Evolutionary conservation across 2,888 invertebrate genomes (phyloP), one percentile per base, ranked within the genome.

Genomic region (Sphinx pinastri): DNA sequence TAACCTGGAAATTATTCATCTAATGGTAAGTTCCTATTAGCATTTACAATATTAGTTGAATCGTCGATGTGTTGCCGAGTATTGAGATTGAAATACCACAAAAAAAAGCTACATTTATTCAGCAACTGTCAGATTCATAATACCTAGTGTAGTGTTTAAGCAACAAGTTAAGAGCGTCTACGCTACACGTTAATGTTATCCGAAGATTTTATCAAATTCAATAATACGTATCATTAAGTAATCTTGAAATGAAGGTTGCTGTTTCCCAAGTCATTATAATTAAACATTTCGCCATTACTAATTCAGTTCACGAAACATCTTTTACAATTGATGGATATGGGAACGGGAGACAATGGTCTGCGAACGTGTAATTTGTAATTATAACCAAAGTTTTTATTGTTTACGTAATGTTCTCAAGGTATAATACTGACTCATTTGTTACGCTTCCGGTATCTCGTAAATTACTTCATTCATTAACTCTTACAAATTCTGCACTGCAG

Each of bases 321-420:
- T 63, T 19, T 12, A 63, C 63, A 63, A 49, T 63, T 63, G 63
- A 58, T 38, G 58, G 13, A 58, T 25, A 63, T 63, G 63, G 49
- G 63, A 63, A 63, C 16, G 19, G 16, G 3, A 63, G 13, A 63
- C 63, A 63, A 63, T 63, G 63, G 63, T 1, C 49, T 19, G 49
- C 47, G 49, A 47, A 63, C 49, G 49, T 47, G 58, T 58, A 38
- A 49, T 63, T 49, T 47, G 58, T 58, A 38, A 49, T 63, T 49
- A 63, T 63, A 49, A 63, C 47, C 19, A 63, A 16, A 63, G 49
- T 63, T 63, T 63, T 63, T 49, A 63, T 63, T 63, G 63, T 63
- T 63, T 63, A 63, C 63, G 63, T 49, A 63, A 63, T 49, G 63
- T 63, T 63, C 63, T 63, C 63, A 63, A 63, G 63, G 63, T 49